Base-by-base conservation (phyloP, 2,113 vertebrate genomes). In the Clinocottus analis region DNA sequence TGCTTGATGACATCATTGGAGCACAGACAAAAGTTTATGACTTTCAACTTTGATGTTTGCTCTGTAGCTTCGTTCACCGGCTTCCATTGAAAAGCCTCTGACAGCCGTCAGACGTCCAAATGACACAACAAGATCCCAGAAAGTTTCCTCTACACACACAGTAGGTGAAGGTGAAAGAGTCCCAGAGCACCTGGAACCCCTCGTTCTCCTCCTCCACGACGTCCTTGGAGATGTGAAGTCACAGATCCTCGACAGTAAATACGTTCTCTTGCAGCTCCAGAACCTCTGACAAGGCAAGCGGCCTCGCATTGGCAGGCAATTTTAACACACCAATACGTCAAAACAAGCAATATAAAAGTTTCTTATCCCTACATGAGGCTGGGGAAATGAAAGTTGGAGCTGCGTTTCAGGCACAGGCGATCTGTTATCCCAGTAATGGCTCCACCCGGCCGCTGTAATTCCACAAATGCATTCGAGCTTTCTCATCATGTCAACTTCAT, bases 391-490 rank as follows among this genome's bases (percentile, higher is more conserved):
- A 64, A 84, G 82, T 72, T 86, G 71, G 72, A 87, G 79, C 60
- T 64, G 80, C 75, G 85, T 37, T 80, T 92, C 89, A 89, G 58
- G 43, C 59, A 39, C 88, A 90, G 83, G 39, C 84, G 70, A 86
- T 92, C 88, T 84, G 82, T 84, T 85, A 83, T 43, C n/a, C 23
- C 72, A 71, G 51, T 87, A 87, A 90, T 89, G 83, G 77, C 83
- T 61, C 72, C 3, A 68, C 72, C 81, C 51, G 51, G 71, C 66
- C 61, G 31, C 82, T 72, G 67, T 85, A 86, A 87, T 75, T 84
- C 83, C 80, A 75, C 85, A 90, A 90, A 90, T 87, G 80, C 81
- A 85, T 89, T 85, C 85, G 71, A 86, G 82, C 71, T 72, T 65
- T 78, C 10, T 49, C 82, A 66, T 88, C 41, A 71, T 68, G 84